Evolutionary conservation across 2,113 vertebrate species (phyloP).

Genomic region (Indicator indicator): DNA sequence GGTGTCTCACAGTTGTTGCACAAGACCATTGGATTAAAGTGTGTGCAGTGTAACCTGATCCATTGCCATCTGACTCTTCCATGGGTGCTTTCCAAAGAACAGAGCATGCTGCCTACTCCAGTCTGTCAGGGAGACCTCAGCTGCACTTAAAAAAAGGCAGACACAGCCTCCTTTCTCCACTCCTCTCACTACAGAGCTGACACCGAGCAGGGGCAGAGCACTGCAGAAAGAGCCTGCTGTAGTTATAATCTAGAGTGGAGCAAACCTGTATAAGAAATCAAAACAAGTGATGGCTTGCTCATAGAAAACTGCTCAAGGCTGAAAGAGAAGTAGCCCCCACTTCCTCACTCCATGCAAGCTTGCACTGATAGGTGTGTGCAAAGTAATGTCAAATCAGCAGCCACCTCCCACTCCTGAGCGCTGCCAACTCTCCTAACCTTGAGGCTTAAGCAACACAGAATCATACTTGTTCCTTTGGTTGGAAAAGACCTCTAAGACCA

Average conservation of each 20-base stretch:
- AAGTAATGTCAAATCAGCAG: background rate
- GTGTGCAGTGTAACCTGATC: background rate
- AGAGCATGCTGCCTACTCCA: background rate
- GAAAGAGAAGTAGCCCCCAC: background rate
- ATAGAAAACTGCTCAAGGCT: background rate
- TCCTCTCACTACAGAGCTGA: background rate
- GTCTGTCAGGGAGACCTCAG: background rate
- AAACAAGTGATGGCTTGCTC: background rate
- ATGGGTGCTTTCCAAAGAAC: background rate
- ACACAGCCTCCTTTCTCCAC: background rate
- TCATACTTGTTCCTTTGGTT: no score
- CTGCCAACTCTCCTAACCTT: no score
- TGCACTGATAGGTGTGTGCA: background rate
- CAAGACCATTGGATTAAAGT: background rate
- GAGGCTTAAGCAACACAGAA: background rate
- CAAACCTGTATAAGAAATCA: background rate
- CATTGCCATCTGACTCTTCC: accelerated
- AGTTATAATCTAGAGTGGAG: background rate
- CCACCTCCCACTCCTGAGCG: background rate
- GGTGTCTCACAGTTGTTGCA: background rate
- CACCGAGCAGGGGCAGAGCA: background rate
- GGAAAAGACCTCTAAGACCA: no score
- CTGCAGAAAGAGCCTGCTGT: background rate
- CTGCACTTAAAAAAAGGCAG: background rate
- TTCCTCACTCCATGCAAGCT: background rate